phyloP scores from a whole-genome alignment of 2,113 vertebrate genomes.

The Syrrhaptes paradoxus region DNA sequence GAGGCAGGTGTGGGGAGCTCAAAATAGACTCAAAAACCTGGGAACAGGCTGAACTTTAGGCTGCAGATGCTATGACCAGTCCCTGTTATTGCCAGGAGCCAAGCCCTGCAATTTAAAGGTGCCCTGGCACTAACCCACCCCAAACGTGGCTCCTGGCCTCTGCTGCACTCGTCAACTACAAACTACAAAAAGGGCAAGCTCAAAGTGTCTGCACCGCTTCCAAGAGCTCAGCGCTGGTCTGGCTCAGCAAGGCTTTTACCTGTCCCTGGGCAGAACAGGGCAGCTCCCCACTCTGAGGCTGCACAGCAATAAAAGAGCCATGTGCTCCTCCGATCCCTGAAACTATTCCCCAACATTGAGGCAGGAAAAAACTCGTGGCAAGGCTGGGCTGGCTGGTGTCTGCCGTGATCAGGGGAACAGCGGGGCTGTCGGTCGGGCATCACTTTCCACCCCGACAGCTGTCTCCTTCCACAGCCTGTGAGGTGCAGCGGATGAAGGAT shows the following conservation, averaged over 20 bases:
- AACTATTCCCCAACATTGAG: neutral
- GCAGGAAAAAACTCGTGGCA: neutral
- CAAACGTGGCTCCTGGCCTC: neutral
- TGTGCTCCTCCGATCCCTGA: fast-evolving
- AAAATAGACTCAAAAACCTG: neutral
- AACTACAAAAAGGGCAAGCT: neutral
- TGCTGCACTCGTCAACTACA: neutral
- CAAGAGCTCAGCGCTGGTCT: neutral
- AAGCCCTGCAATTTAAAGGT: conserved; percentile 1
- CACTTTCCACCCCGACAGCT: fast-evolving
- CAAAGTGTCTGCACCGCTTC: neutral
- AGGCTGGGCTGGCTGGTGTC: neutral
- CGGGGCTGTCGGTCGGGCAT: fast-evolving
- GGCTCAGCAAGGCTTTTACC: neutral
- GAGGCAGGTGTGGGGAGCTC: neutral
- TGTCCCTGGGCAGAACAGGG: neutral
- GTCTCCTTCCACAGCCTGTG: neutral
- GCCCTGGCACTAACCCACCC: neutral
- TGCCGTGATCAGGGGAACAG: fast-evolving
- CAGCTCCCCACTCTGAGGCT: fast-evolving
- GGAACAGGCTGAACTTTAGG: neutral
- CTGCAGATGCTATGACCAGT: neutral
- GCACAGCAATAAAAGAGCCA: neutral
- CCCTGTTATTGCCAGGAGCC: neutral
- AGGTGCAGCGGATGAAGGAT: neutral